Conservation (phyloP, 2,888 invertebrate species). For the Erannis defoliaria region DNA sequence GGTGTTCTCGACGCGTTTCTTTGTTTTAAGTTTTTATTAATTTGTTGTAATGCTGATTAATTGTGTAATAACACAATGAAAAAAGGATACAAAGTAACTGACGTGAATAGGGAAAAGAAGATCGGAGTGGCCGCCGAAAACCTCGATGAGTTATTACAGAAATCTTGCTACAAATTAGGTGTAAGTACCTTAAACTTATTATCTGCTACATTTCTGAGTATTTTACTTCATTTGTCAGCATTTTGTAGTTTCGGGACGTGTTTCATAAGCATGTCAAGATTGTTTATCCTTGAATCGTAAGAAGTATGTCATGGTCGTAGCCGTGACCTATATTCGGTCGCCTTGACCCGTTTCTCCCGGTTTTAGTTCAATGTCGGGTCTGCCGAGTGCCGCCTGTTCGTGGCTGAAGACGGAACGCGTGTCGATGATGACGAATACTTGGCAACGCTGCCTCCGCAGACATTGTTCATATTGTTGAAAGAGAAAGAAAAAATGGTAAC, state of each 20-base stretch:
- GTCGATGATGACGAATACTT: conserved; percentile 93
- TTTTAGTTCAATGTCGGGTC: conserved; percentile 82
- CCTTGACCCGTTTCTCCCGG: conserved; percentile 68
- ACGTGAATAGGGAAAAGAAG: conserved; percentile 88
- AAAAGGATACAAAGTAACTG: conserved; percentile 91
- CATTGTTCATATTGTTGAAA: conserved; percentile 88
- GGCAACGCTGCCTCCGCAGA: conserved; percentile 90
- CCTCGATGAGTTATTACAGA: conserved; percentile 88
- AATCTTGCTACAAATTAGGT: conserved; percentile 89
- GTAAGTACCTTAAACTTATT: conserved; percentile 72
- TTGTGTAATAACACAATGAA: conserved; percentile 69
- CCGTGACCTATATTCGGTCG: conserved; percentile 70
- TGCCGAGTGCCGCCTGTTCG: conserved; percentile 82
- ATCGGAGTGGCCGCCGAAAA: conserved; percentile 90
- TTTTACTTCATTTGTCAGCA: conserved; percentile 25
- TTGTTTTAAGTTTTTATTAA: conserved; percentile 54
- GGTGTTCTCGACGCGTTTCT: conserved; percentile 22
- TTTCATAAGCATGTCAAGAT: conserved; percentile 56
- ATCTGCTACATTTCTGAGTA: not conserved
- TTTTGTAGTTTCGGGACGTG: conserved; percentile 28
- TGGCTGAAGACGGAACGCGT: conserved; percentile 89
- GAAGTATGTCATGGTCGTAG: conserved; percentile 64
- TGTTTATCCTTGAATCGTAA: conserved; percentile 54
- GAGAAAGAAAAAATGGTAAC: conserved; percentile 86
- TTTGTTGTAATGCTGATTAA: conserved; percentile 46